phyloP scores from a whole-genome alignment of 2,113 vertebrate genomes.

The Craseonycteris thonglongyai region DNA sequence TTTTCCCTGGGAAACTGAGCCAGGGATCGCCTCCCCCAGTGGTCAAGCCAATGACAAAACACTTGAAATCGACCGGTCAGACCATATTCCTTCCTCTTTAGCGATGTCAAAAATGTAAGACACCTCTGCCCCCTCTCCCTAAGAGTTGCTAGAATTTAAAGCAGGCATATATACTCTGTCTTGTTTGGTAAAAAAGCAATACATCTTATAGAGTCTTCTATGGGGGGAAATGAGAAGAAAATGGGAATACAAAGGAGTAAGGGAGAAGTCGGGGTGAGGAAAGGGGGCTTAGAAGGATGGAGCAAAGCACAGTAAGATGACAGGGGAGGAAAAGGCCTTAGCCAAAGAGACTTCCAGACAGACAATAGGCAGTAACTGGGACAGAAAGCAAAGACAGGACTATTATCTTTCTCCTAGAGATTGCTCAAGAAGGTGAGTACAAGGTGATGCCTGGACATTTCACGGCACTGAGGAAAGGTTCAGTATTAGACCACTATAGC shows the following conservation, averaged over 20 bases:
- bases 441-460: fast-evolving
- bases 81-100: background rate
- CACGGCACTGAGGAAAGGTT: background rate
- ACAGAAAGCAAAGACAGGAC: too few species aligned
- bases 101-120: background rate
- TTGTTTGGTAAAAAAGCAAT: background rate
- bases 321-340: too few species aligned
- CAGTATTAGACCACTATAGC: fast-evolving
- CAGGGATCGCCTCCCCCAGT: background rate
- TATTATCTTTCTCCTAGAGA: fast-evolving
- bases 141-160: background rate
- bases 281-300: background rate
- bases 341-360: too few species aligned
- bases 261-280: background rate
- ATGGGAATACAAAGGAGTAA: background rate
- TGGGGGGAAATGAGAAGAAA: background rate
- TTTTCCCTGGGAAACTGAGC: background rate
- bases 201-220: fast-evolving
- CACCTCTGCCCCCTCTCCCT: too few species aligned
- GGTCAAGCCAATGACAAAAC: background rate
- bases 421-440: fast-evolving
- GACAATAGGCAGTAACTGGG: fast-evolving
- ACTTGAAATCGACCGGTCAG: background rate
- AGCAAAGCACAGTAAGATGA: background rate
- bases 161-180: background rate